phyloP scores from a whole-genome alignment of 2,113 vertebrate genomes.

The Collichthys lucidus region DNA sequence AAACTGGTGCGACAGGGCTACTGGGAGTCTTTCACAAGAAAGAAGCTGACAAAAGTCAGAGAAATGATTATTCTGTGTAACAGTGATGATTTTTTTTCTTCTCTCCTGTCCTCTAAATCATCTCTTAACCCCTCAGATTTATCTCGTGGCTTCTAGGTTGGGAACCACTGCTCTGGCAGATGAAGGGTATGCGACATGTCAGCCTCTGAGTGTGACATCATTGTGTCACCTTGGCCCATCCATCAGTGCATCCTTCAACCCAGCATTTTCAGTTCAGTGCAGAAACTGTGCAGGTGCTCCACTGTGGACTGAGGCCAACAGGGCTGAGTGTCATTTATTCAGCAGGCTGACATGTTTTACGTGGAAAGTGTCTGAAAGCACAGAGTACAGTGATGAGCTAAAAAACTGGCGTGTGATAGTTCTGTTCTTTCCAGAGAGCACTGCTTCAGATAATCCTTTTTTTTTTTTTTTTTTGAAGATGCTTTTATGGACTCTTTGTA shows the following conservation, averaged over 20 bases:
- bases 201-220: conserved; percentile 56
- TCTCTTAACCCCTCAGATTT: background rate
- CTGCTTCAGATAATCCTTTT: conserved; percentile 87
- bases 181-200: conserved; percentile 57
- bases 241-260: conserved; percentile 52
- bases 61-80: background rate
- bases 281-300: conserved; percentile 37
- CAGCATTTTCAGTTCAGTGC: conserved; percentile 28
- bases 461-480: conserved; percentile 70
- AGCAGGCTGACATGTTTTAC: conserved; percentile 58
- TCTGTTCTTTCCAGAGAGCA: conserved; percentile 82
- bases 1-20: conserved; percentile 9
- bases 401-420: conserved; percentile 33
- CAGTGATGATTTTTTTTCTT: background rate
- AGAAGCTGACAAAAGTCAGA: background rate
- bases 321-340: conserved; percentile 48
- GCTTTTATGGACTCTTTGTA: conserved; percentile 85
- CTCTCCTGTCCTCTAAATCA: background rate
- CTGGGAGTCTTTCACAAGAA: background rate
- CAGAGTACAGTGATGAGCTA: conserved; percentile 32
- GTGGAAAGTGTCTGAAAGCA: conserved; percentile 56
- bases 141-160: conserved; percentile 47
- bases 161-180: conserved; percentile 63
- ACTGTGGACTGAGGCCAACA: conserved; percentile 56
- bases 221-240: conserved; percentile 45